These are phyloP conservation scores for Ardeotis arabs DNA, from an alignment of 2,113 vertebrate genomes.

Conservation along the genomic window DNA sequence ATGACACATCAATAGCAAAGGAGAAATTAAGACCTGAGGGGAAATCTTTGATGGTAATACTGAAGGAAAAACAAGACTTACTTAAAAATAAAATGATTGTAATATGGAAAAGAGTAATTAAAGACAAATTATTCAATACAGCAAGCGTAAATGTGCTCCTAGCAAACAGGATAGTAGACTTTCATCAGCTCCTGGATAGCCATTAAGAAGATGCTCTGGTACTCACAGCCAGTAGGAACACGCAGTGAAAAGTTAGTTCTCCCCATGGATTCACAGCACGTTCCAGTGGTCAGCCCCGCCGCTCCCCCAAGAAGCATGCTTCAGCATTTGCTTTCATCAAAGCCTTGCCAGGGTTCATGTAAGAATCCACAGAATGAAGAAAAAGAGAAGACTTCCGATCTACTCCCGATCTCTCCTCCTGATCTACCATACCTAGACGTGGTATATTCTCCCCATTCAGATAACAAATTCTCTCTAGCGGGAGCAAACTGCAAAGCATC, in stretches of 20 bases:
- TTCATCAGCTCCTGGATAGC: neutral
- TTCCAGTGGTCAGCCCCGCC: neutral
- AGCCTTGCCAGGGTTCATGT: neutral
- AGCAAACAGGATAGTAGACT: neutral
- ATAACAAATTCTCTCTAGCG: neutral
- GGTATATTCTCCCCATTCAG: neutral
- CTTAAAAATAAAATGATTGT: neutral
- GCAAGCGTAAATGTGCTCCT: neutral
- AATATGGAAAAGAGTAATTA: neutral
- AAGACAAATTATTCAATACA: neutral
- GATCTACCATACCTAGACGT: neutral
- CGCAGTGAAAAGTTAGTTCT: neutral
- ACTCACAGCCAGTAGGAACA: neutral
- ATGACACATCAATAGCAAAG: neutral
- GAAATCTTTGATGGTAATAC: neutral
- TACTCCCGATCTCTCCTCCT: no score
- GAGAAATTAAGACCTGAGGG: neutral
- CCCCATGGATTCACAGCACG: neutral
- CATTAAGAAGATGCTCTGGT: neutral
- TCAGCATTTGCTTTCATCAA: neutral
- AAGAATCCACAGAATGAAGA: neutral
- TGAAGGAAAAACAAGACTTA: neutral
- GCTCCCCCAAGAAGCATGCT: accelerated
- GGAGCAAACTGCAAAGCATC: neutral
- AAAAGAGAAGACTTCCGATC: neutral